Conservation (phyloP, 1,140 invertebrate species). For the Leucophenga varia region DNA sequence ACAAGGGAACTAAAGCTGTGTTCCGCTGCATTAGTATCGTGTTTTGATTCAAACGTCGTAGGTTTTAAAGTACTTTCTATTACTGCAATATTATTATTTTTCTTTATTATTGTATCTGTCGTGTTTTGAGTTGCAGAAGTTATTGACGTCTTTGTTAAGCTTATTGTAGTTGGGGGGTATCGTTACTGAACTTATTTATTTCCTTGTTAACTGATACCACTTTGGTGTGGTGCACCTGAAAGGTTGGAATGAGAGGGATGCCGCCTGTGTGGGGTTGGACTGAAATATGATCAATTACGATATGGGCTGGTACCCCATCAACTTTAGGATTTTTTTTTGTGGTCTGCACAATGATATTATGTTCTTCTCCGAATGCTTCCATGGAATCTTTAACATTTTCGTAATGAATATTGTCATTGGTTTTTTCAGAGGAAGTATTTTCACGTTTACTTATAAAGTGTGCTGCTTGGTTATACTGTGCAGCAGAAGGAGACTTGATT, state of each 20-base stretch:
- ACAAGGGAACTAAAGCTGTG: too few relatives aligned
- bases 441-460: too few relatives aligned
- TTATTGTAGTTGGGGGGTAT: conserved; percentile 37
- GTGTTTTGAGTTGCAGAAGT: conserved; percentile 36
- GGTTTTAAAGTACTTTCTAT: too few relatives aligned
- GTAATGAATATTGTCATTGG: too few relatives aligned
- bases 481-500: conserved; percentile 14
- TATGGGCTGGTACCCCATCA: conserved; percentile 32
- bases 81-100: too few relatives aligned
- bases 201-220: conserved; percentile 38
- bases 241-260: conserved; percentile 40
- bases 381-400: too few relatives aligned
- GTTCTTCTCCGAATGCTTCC: too few relatives aligned
- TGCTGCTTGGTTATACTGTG: too few relatives aligned
- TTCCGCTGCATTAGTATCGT: too few relatives aligned
- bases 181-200: conserved; percentile 27
- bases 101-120: not conserved
- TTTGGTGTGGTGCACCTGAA: conserved; percentile 47
- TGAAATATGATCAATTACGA: conserved; percentile 44
- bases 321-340: conserved; percentile 34
- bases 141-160: conserved; percentile 43
- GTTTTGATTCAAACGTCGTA: too few relatives aligned
- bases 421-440: too few relatives aligned
- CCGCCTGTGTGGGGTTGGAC: conserved; percentile 37
- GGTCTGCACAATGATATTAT: conserved; percentile 39